Evolutionary conservation across 2,888 invertebrate genomes (phyloP), one percentile per base, ranked within the genome.

Genomic region (Stenodera caucasica): DNA sequence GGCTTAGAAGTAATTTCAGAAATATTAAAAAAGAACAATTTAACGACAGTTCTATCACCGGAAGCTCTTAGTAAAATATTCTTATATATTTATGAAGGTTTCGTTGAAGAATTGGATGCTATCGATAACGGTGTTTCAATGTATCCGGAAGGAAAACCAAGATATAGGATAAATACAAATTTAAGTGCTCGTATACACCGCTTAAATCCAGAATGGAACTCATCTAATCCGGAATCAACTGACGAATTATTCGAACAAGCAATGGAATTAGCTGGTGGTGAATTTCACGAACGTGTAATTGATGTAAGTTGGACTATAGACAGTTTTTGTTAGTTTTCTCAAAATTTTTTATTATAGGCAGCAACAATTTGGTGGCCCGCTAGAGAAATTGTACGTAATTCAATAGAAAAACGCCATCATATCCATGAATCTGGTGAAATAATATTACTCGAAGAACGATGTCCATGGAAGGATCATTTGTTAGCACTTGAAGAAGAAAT

Each of bases 81-180:
- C 72, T 82, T 84, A 64, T 86, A 88, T 76, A 84, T 98, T 0
- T 99, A 99, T 78, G 89, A 91, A 66, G 85, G 85, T 60, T 91
- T 98, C 57, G 88, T 99, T 12, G 90, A 91, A 81, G 97, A 98
- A 84, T 85, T 99, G 61, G 99, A 99, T 82, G 98, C 92, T 0
- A 91, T 98, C 57, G 99, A 99, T 78, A 99, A 99, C 82, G 99
- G 98, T n/a, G 85, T 98, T 0, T 88, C 90, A 0, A 90, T 92
- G 84, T 80, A 75, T 66, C 87, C 86, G 64, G 86, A 88, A 45
- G 90, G 86, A 1, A 87, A 89, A 73, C 88, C 90, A 0, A 82
- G 81, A 30, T 96, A 95, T 77, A 84, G 84, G 64, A 91, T 96
- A n/a, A 84, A 85, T 1, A 93, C 96, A 0, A 85, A 90, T 77